Evolutionary conservation across 2,797 vertebrate genomes (phyloP).

Genomic region (Salarias fasciatus): DNA sequence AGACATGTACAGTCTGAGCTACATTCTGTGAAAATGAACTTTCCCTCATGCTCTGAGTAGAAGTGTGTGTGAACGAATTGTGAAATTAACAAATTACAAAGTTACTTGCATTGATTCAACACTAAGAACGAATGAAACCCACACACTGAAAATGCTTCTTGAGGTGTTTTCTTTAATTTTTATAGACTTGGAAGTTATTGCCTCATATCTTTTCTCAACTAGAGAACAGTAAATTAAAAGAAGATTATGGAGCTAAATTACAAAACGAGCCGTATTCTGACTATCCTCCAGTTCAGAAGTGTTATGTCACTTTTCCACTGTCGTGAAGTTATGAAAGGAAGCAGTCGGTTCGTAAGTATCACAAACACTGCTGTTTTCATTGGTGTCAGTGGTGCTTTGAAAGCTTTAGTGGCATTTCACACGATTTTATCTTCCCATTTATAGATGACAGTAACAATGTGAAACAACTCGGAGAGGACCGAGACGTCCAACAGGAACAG

Average conservation of each 20-base stretch:
- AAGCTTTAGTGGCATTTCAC: slow-evolving; percentile 27
- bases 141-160: not conserved
- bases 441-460: slow-evolving; percentile 49
- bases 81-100: too few relatives aligned
- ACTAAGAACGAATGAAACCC: not conserved
- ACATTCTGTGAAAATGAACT: too few relatives aligned
- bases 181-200: too few relatives aligned
- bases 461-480: slow-evolving; percentile 27
- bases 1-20: too few relatives aligned
- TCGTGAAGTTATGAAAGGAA: slow-evolving; percentile 15
- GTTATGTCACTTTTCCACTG: not conserved
- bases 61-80: too few relatives aligned
- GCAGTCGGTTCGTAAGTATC: slow-evolving; percentile 3
- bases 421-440: slow-evolving; percentile 36
- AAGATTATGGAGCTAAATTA: too few relatives aligned
- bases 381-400: not conserved
- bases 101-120: too few relatives aligned
- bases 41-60: too few relatives aligned
- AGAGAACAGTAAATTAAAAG: too few relatives aligned
- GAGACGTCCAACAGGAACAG: slow-evolving; percentile 33
- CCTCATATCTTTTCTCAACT: too few relatives aligned
- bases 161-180: too few relatives aligned
- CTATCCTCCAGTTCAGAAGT: slow-evolving; percentile 6
- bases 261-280: not conserved
- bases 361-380: slow-evolving; percentile 9